These are phyloP conservation scores for Cerceris rybyensis DNA, from an alignment of 2,888 invertebrate species.

Conservation along the genomic window DNA sequence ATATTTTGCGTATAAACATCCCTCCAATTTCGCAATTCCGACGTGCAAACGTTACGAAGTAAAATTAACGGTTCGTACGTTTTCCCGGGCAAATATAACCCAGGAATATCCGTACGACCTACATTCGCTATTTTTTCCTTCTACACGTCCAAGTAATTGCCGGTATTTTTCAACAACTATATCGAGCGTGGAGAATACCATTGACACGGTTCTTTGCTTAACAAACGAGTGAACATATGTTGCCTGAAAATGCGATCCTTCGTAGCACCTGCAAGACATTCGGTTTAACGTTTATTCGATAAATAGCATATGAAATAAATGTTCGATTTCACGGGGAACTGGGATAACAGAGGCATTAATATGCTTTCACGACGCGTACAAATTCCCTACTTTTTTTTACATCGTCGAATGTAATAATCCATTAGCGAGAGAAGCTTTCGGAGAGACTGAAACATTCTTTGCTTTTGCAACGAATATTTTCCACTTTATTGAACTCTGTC, in stretches of 20 bases:
- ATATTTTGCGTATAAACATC: too few species aligned
- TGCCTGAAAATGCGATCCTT: conserved; percentile 5
- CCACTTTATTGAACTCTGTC: conserved; percentile 45
- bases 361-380: conserved; percentile 26
- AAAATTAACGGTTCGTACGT: neutral
- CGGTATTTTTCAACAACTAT: neutral
- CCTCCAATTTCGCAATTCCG: neutral
- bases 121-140: neutral
- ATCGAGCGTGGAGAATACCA: neutral
- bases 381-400: conserved; percentile 20
- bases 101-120: conserved; percentile 1
- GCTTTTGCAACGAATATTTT: conserved; percentile 37
- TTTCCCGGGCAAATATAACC: neutral
- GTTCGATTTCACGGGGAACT: conserved; percentile 25
- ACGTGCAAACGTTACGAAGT: neutral
- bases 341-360: conserved; percentile 19
- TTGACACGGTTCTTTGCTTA: neutral
- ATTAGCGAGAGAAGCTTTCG: conserved; percentile 25
- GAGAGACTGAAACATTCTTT: conserved; percentile 29
- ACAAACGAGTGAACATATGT: neutral
- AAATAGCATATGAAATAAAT: conserved; percentile 32
- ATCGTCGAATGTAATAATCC: conserved; percentile 31
- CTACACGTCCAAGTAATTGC: neutral
- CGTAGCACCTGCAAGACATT: conserved; percentile 23
- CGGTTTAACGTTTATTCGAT: conserved; percentile 21